A percentile compares a stretch with the other conserved stretches of the same genome.
Conservation (phyloP, 2,113 vertebrate genomes). For the Elephantulus edwardii region DNA sequence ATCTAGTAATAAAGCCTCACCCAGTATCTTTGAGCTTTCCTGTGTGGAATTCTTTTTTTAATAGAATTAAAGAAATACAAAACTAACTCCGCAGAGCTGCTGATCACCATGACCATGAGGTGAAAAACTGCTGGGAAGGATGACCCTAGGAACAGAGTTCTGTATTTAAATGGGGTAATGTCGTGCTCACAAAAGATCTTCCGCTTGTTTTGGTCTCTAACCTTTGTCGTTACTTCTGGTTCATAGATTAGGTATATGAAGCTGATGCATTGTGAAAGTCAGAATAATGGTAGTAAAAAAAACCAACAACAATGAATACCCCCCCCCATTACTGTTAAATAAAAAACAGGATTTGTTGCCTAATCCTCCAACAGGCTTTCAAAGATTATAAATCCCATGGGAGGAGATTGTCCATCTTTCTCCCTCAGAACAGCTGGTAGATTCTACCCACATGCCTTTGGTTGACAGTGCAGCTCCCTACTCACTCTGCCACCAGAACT, state of each 20-base stretch:
- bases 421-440: no score
- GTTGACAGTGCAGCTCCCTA: no score
- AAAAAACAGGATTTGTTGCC: no score
- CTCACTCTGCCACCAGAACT: no score
- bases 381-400: no score
- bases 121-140: neutral
- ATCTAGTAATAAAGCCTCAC: constrained; percentile 27
- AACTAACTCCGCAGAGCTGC: neutral
- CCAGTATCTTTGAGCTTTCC: constrained; percentile 39
- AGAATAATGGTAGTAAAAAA: no score
- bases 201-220: constrained; percentile 8
- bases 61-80: constrained; percentile 30
- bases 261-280: neutral
- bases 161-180: neutral
- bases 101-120: neutral
- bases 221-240: constrained; percentile 13
- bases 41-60: constrained; percentile 5
- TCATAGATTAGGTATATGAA: neutral
- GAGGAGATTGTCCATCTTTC: no score
- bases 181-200: neutral
- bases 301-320: no score
- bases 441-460: no score
- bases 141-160: neutral
- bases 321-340: no score
- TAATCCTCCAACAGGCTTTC: no score